phyloP scores from a whole-genome alignment of 2,888 invertebrate species.

The Calliopum simillimum region DNA sequence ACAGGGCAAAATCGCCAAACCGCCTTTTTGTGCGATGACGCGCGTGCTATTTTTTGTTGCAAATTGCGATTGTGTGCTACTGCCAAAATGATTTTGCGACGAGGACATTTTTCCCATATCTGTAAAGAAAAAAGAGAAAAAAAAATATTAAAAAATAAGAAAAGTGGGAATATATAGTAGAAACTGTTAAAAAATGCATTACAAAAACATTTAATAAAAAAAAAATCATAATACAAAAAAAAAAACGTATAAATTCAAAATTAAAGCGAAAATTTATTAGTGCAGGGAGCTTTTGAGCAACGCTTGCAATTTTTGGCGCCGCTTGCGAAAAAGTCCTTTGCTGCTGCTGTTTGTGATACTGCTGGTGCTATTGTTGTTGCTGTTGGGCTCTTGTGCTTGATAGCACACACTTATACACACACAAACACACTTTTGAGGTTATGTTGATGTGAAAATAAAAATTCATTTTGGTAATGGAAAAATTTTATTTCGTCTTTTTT shows the following conservation, averaged over 20 bases:
- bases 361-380: not conserved
- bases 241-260: conserved; percentile 22
- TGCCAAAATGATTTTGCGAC: conserved; percentile 64
- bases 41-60: conserved; percentile 66
- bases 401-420: not conserved
- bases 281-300: not conserved
- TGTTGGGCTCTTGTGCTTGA: no score
- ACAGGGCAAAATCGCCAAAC: conserved; percentile 66
- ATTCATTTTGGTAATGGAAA: conserved; percentile 36
- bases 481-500: conserved; percentile 8
- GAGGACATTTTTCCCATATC: conserved; percentile 65
- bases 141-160: no score
- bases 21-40: conserved; percentile 66
- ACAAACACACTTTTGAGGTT: conserved; percentile 15
- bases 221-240: not conserved
- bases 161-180: not conserved
- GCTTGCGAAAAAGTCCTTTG: not conserved
- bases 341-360: not conserved
- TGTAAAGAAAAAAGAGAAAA: conserved; percentile 41
- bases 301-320: not conserved
- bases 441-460: conserved; percentile 28
- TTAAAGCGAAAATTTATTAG: conserved; percentile 24
- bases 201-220: not conserved
- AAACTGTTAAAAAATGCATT: conserved; percentile 3
- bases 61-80: conserved; percentile 61